Evolutionary conservation across 2,888 invertebrate genomes (phyloP), one percentile per base, ranked within the genome.

Genomic region (Zootermopsis nevadensis): DNA sequence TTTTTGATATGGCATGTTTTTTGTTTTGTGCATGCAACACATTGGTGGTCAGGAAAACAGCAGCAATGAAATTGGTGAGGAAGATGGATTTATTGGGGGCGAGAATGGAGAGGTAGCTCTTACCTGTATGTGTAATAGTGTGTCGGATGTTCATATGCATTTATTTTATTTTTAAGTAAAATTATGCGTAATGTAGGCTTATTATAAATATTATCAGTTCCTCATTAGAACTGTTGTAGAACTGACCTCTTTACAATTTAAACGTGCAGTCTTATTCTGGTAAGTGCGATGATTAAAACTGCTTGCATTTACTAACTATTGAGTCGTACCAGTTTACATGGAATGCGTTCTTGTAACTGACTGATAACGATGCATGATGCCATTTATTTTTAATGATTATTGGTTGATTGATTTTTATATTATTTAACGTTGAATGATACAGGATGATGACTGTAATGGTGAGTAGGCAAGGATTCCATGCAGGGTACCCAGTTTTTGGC

Each of bases 1-100:
- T 4, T 27, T 85, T 85, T 84, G 72, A 72, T 72, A 33, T 79
- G 85, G 42, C 86, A 86, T 86, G 86, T 86, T 42, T 85, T 85
- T 31, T 85, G 84, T 86, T 85, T 31, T 83, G 76, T 84, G 83
- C 84, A 84, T 85, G 83, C 84, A 53, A 53, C 81, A 74, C 80
- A 66, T 67, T 82, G 67, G 30, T 74, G 30, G 80, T 80, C 83
- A 85, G 82, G 82, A 80, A 31, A 80, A 80, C 60, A 82, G 79
- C 76, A 84, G 74, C 67, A 53, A 81, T 77, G 84, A 84, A 35
- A 85, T 83, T 83, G 81, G 77, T 74, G 81, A 67, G 24, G 85
- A 85, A 84, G 82, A 85, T 67, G 85, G 85, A 85, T 83, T 53
- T 53, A 6, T 24, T 6, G 53, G 85, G 83, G 66, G 84, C 66